These are phyloP conservation scores for Lophura nycthemera DNA, from an alignment of 2,113 vertebrate genomes.

Conservation along the genomic window DNA sequence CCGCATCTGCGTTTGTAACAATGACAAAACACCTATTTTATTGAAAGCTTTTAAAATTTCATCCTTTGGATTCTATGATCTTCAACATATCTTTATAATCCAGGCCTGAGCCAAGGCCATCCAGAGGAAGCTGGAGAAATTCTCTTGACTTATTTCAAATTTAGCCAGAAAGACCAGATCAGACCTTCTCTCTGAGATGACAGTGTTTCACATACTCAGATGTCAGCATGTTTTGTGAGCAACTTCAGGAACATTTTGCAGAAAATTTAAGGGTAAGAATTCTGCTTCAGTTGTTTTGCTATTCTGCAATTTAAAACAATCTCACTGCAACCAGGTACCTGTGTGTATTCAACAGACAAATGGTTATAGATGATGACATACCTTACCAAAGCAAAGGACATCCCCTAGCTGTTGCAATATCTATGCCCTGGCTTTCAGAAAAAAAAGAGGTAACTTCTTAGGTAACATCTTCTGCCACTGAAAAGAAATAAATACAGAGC, in stretches of 20 bases:
- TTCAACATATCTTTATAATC: background rate
- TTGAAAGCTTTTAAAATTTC: background rate
- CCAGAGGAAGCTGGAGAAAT: background rate
- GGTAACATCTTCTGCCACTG: conserved; percentile 1
- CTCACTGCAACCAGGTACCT: background rate
- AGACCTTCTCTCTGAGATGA: background rate
- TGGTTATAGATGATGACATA: background rate
- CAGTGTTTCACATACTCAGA: background rate
- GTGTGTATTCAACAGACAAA: conserved; percentile 37
- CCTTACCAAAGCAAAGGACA: background rate
- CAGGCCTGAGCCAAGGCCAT: background rate
- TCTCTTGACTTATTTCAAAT: background rate
- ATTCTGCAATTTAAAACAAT: background rate
- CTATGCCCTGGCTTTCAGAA: background rate
- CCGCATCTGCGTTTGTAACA: background rate
- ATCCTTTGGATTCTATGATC: background rate
- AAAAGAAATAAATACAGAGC: conserved; percentile 9
- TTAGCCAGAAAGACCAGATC: background rate
- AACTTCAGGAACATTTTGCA: background rate
- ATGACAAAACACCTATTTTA: background rate
- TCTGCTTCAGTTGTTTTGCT: background rate
- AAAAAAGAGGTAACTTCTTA: background rate
- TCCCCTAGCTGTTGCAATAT: conserved; percentile 22
- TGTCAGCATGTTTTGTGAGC: background rate
- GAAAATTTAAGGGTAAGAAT: background rate